Conservation (phyloP, 2,797 vertebrate genomes). For the Syngnathus rostellatus region DNA sequence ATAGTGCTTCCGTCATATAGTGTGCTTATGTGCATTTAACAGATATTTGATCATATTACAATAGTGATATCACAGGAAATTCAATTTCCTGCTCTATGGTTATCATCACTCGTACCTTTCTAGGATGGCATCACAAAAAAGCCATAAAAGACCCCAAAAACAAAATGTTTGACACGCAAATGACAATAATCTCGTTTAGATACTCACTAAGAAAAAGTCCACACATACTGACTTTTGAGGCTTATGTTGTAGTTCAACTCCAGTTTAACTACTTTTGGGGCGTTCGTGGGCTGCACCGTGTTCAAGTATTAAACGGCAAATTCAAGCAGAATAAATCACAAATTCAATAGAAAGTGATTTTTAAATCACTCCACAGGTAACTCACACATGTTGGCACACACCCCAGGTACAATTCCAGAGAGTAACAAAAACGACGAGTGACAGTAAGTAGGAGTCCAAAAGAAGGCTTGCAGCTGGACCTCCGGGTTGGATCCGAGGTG, state of each 20-base stretch:
- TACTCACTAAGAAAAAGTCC: neutral
- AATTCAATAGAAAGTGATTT: neutral
- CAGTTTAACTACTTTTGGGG: neutral
- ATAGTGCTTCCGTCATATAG: neutral
- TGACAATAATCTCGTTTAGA: neutral
- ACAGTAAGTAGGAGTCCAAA: slow-evolving; percentile 3
- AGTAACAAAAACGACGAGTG: slow-evolving; percentile 4
- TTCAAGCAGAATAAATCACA: neutral
- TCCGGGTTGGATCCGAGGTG: slow-evolving; percentile 18
- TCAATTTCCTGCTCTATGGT: neutral
- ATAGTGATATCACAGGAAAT: neutral
- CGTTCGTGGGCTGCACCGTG: neutral
- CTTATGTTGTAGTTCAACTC: neutral
- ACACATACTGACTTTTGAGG: neutral
- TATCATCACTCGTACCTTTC: neutral
- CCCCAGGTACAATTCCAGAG: neutral
- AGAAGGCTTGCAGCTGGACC: slow-evolving; percentile 28
- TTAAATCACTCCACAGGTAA: neutral
- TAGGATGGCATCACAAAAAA: neutral
- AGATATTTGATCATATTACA: neutral
- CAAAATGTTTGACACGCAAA: neutral
- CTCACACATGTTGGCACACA: neutral
- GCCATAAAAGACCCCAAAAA: neutral
- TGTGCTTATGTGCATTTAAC: neutral
- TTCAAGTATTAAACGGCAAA: neutral